Percentiles rank a stretch among this genome's conserved stretches.
phyloP scores from a whole-genome alignment of 2,797 vertebrate species.

The Lophura swinhoii region DNA sequence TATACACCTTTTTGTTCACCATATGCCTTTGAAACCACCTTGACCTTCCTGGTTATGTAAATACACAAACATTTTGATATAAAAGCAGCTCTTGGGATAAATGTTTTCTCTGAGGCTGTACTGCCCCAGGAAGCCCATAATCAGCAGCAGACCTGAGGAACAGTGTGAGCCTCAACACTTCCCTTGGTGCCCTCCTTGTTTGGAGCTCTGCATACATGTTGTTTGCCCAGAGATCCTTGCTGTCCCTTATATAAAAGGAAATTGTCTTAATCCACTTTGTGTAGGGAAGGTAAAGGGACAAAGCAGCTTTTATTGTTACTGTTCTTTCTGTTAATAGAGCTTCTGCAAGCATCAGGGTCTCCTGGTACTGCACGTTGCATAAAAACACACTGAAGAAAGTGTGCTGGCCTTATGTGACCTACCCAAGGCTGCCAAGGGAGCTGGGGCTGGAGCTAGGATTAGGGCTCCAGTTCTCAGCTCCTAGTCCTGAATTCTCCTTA shows the following conservation, averaged over 20 bases:
- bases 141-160: no score
- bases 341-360: background rate
- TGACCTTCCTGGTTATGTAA: background rate
- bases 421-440: background rate
- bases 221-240: background rate
- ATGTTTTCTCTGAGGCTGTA: background rate
- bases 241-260: background rate
- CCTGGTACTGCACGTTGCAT: background rate
- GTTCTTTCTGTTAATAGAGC: background rate
- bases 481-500: conserved; percentile 26
- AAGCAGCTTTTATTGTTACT: background rate
- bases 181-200: background rate
- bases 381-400: background rate
- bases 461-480: conserved; percentile 11
- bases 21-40: background rate
- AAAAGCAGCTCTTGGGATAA: background rate
- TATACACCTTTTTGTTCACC: background rate
- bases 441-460: background rate
- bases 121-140: background rate
- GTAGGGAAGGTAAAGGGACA: background rate
- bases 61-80: accelerated
- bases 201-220: background rate
- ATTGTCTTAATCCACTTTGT: background rate
- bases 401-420: background rate
- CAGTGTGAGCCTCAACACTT: background rate